These are phyloP conservation scores for Hydrocynus forskahlii DNA, from an alignment of 2,797 vertebrate genomes.

Conservation along the genomic window DNA sequence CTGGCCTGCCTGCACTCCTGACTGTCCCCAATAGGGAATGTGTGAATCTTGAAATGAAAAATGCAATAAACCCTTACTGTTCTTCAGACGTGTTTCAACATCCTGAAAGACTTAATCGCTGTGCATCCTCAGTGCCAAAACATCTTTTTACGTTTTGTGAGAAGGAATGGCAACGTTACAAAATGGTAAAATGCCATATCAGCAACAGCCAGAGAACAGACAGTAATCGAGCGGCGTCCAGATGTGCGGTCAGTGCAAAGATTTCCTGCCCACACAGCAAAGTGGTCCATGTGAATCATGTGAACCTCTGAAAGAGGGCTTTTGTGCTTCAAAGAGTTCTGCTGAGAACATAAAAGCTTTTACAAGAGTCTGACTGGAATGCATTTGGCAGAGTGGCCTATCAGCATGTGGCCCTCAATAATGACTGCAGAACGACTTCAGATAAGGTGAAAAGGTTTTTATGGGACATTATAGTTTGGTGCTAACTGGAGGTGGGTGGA, in stretches of 20 bases:
- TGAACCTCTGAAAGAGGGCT: background rate
- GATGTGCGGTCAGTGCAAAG: slow-evolving; percentile 12
- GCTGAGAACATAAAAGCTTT: background rate
- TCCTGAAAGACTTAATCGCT: too few relatives aligned
- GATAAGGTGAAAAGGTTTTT: background rate
- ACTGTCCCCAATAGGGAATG: too few relatives aligned
- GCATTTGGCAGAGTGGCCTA: background rate
- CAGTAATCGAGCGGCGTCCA: background rate
- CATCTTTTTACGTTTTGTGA: too few relatives aligned
- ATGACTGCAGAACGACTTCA: background rate
- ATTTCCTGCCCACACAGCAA: slow-evolving; percentile 12
- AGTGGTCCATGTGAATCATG: background rate
- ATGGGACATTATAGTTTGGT: background rate
- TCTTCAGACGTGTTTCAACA: too few relatives aligned
- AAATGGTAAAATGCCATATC: background rate
- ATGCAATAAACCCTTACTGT: too few relatives aligned
- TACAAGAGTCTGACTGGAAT: background rate
- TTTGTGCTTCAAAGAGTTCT: background rate
- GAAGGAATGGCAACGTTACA: too few relatives aligned
- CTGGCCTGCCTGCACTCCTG: too few relatives aligned
- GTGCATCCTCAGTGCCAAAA: too few relatives aligned
- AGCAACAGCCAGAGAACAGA: background rate
- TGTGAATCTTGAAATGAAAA: too few relatives aligned
- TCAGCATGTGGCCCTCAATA: background rate
- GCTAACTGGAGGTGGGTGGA: background rate